phyloP scores from a whole-genome alignment of 2,113 vertebrate species.

The Sus scrofa region T2T-Sscrofa CM000817.6:127976001-127976500 shows the following conservation, averaged over 20 bases:
- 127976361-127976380: neutral
- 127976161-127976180: neutral
- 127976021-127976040: neutral
- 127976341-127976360: neutral
- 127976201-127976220: neutral
- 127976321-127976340: neutral
- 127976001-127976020: neutral
- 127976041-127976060: rapidly evolving
- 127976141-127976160: neutral
- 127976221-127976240: neutral
- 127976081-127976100: neutral
- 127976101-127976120: neutral
- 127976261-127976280: neutral
- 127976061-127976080: neutral
- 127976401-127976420: conserved; percentile 57
- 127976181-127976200: neutral
- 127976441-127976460: conserved; percentile 45
- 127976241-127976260: neutral
- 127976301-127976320: conserved; percentile 40
- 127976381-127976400: conserved; percentile 36
- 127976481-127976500: conserved; percentile 30
- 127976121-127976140: neutral
- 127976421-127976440: neutral
- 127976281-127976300: neutral
- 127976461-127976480: conserved; percentile 26